Evolutionary conservation across 2,797 vertebrate species (phyloP).

Genomic region (Lacerta agilis): DNA sequence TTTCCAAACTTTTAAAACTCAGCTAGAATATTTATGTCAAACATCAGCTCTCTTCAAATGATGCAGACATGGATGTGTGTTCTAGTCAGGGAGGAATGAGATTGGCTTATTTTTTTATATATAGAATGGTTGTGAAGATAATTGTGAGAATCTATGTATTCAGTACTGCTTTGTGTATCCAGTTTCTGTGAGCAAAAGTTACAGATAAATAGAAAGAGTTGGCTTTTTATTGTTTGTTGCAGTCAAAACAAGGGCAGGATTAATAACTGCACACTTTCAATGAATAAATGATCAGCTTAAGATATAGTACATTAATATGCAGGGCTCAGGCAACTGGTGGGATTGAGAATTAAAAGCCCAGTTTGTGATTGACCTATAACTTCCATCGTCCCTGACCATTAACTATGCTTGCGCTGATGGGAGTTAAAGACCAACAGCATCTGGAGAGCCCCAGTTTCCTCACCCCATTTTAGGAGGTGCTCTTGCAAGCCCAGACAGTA

Average conservation of each 20-base stretch:
- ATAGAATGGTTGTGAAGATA: slow-evolving; percentile 36
- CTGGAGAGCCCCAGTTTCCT: too few relatives aligned
- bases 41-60: slow-evolving; percentile 22
- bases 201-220: background rate
- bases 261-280: background rate
- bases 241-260: background rate
- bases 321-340: background rate
- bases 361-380: background rate
- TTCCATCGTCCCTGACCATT: too few relatives aligned
- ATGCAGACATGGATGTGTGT: background rate
- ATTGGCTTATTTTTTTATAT: background rate
- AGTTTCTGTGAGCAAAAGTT: slow-evolving; percentile 11
- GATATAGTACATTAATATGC: background rate
- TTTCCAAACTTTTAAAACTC: slow-evolving; percentile 33
- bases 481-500: too few relatives aligned
- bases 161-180: background rate
- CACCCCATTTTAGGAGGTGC: too few relatives aligned
- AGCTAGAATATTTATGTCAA: slow-evolving; percentile 40
- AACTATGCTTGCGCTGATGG: too few relatives aligned
- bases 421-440: too few relatives aligned
- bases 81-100: background rate
- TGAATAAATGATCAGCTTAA: background rate
- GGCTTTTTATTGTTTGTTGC: background rate
- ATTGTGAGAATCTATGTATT: slow-evolving; percentile 36
- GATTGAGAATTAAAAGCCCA: background rate